Conservation (phyloP, 2,113 vertebrate genomes). For the Camelus dromedarius region DNA sequence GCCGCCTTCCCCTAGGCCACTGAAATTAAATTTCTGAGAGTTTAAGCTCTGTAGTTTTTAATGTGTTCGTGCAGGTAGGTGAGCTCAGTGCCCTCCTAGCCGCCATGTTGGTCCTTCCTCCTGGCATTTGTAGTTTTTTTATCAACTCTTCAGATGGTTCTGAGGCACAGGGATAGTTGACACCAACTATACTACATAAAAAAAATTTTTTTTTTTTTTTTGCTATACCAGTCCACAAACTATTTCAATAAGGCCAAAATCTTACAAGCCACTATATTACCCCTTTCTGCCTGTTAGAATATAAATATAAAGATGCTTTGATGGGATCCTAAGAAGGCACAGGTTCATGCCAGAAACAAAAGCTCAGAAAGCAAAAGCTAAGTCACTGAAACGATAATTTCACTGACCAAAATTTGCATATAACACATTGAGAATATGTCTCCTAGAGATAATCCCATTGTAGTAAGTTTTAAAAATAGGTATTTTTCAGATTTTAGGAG, state of each 20-base stretch:
- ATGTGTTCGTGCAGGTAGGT: background rate
- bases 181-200: background rate
- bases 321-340: background rate
- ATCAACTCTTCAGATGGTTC: background rate
- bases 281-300: background rate
- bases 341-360: background rate
- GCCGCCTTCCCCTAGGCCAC: background rate
- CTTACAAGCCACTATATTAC: background rate
- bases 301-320: background rate
- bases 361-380: background rate
- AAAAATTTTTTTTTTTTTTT: background rate
- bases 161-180: background rate
- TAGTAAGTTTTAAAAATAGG: background rate
- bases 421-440: background rate
- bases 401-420: background rate
- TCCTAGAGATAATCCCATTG: background rate
- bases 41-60: background rate
- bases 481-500: background rate
- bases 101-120: background rate
- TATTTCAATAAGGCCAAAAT: background rate
- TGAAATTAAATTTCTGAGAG: background rate
- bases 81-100: background rate
- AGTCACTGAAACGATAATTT: conserved; percentile 19
- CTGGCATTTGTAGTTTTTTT: background rate
- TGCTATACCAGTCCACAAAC: background rate